Evolutionary conservation across 2,113 vertebrate genomes (phyloP), one percentile per base, ranked within the genome.

Genomic region (Caranx melampygus): DNA sequence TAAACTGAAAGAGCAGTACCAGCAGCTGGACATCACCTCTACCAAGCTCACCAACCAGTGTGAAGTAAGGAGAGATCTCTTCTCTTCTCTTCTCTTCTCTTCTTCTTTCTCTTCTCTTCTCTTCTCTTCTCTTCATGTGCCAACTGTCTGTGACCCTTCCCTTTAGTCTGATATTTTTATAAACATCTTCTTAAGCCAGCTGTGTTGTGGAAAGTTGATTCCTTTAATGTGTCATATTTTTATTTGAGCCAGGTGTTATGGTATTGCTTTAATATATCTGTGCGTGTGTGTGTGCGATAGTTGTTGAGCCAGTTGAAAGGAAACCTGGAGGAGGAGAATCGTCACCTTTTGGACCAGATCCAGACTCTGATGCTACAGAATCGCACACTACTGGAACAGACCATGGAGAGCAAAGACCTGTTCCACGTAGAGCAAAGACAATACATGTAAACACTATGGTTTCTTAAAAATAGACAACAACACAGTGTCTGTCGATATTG

Each of bases 341-440:
- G 97, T 35, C 98, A 99, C 90, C 93, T 99, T 18, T 88, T 99
- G 85, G 98, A 99, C 94, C 98, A 99, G 94, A 99, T 99, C 91
- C 98, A 99, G 93, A 99, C 97, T 54, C 93, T 99, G 92, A 99
- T 99, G 97, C 94, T 98, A 12, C 98, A 99, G 88, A 99, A 99
- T 85, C 97, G 96, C 91, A 98, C 97, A 0, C 91, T 99, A 52
- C 93, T 99, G 93, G 98, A 99, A 85, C 98, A 99, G 91, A 99
- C 97, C 78, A 99, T 99, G 97, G 98, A 99, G 94, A 99, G 98
- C 97, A 99, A 99, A 90, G 98, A 99, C 93, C 96, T 99, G 80
- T 99, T 97, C 92, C 97, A 99, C 15, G 97, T 99, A 5, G 98
- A 99, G 85, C 98, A 99, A 94, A 96, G 98, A 92, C 98, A 99